Evolutionary conservation across 2,113 vertebrate species (phyloP).

Genomic region (Jacana jacana): DNA sequence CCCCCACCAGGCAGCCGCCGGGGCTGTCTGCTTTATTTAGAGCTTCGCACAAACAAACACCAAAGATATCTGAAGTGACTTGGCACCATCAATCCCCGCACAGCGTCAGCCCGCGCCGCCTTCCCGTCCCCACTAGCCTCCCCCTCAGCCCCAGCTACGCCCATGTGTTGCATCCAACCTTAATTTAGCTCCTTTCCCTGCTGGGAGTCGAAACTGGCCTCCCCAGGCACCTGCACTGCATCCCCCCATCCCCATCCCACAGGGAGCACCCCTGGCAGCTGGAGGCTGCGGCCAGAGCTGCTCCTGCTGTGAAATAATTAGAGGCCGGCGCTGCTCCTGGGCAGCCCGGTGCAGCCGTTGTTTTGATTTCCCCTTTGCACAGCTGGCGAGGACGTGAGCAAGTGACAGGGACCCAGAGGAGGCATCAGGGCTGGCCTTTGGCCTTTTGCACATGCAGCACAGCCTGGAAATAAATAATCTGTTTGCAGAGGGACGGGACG

Average conservation of each 20-base stretch:
- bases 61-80: slow-evolving; percentile 38
- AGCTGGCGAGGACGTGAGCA: neutral
- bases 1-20: neutral
- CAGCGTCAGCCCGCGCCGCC: neutral
- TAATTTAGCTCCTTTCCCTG: neutral
- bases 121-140: neutral
- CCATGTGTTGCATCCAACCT: neutral
- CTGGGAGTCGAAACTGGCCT: neutral
- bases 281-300: neutral
- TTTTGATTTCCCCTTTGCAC: neutral
- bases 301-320: neutral
- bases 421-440: neutral
- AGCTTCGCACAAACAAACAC: slow-evolving; percentile 38
- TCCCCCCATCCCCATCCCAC: neutral
- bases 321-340: neutral
- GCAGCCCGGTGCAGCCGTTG: neutral
- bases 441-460: neutral
- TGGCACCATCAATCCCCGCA: neutral
- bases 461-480: fast-evolving
- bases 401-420: neutral
- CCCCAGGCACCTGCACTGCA: neutral
- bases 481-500: neutral
- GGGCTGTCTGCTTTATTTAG: slow-evolving; percentile 43
- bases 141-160: slow-evolving; percentile 13
- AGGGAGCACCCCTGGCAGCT: neutral